Evolutionary conservation across 2,113 vertebrate species (phyloP).

Genomic region (Dendropsophus ebraccatus): DNA sequence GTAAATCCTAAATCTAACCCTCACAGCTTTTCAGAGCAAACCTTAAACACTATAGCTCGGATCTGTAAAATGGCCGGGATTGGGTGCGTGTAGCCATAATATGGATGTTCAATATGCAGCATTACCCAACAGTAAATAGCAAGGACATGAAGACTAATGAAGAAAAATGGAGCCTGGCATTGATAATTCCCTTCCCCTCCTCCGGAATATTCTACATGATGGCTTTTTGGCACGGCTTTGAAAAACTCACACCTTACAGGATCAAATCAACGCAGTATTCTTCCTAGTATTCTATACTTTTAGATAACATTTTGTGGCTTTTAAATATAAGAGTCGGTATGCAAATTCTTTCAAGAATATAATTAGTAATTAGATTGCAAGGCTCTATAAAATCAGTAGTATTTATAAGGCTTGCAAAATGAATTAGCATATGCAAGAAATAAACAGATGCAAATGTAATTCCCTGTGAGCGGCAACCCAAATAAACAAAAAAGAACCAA

Average conservation of each 20-base stretch:
- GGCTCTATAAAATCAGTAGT: constrained; percentile 34
- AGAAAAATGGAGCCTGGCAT: not conserved
- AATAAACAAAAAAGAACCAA: constrained; percentile 35
- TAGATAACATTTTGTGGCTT: not conserved
- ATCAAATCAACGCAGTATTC: not conserved
- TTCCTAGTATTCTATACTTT: not conserved
- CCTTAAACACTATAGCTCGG: too few relatives aligned
- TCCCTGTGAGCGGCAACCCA: constrained; percentile 40
- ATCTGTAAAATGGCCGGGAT: too few relatives aligned
- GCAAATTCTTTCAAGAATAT: constrained; percentile 5
- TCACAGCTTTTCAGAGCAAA: too few relatives aligned
- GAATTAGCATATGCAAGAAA: constrained; percentile 45
- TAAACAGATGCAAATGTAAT: constrained; percentile 44
- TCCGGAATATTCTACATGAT: not conserved
- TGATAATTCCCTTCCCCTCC: not conserved
- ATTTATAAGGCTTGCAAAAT: constrained; percentile 33
- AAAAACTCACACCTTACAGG: not conserved
- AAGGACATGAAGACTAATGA: too few relatives aligned
- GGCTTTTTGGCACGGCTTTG: not conserved
- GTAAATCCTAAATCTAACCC: too few relatives aligned
- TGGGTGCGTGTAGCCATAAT: too few relatives aligned
- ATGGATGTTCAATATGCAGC: too few relatives aligned
- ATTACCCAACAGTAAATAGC: too few relatives aligned
- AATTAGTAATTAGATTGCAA: constrained; percentile 35
- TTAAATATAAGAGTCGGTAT: not conserved